Evolutionary conservation across 2,113 vertebrate genomes (phyloP).

Genomic region (Corynorhinus townsendii): DNA sequence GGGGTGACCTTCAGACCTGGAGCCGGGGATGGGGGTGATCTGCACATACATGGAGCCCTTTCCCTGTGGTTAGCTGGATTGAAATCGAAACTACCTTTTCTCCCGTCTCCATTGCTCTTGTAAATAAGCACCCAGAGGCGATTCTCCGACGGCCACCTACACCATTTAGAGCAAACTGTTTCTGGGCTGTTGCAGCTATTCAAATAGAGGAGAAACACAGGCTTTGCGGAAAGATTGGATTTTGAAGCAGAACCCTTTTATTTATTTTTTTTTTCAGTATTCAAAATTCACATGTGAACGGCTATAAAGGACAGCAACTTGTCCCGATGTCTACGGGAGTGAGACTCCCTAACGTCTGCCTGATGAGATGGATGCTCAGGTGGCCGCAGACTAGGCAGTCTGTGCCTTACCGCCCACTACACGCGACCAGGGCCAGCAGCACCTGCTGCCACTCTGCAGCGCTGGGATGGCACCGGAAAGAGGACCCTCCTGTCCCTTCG

Average conservation of each 20-base stretch:
- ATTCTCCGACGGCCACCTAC: not conserved
- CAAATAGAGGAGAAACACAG: not conserved
- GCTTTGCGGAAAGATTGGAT: not conserved
- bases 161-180: not conserved
- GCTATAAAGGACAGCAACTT: not conserved
- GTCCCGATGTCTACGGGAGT: not conserved
- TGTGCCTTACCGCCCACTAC: accelerated
- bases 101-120: not conserved
- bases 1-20: not conserved
- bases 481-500: not conserved
- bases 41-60: not conserved
- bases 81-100: not conserved
- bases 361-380: not conserved
- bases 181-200: not conserved
- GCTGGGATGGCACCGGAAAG: no score
- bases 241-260: not conserved
- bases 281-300: not conserved
- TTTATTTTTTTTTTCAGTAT: not conserved
- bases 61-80: not conserved
- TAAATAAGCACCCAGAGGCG: not conserved
- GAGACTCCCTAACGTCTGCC: not conserved
- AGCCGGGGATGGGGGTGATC: not conserved
- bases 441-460: not conserved
- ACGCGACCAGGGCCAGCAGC: not conserved
- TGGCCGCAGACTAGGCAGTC: not conserved